Evolutionary conservation across 2,113 vertebrate genomes (phyloP), one percentile per base, ranked within the genome.

Genomic region (Cyphomyrus plagiostoma): DNA sequence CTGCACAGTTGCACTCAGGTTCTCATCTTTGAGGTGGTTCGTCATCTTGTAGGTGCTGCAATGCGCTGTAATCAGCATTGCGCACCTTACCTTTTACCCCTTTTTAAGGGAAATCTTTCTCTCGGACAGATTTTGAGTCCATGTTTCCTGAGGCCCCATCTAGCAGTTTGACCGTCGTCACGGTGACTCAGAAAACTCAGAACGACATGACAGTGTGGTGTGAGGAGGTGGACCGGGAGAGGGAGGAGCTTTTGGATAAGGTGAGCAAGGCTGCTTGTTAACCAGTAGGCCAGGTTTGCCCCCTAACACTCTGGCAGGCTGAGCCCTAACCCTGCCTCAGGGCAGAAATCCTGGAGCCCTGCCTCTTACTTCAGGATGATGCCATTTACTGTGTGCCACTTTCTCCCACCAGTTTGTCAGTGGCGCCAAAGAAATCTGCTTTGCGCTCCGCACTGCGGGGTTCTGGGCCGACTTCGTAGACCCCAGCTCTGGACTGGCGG

Each of bases 401-500:
- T 4, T 90, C 8, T 15, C 53, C 21, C 39, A 92, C 0, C 91
- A 99, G 98, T 99, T 99, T 90, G 93, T 99, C 80, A 95, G 82
- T 70, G 98, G 98, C 93, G 98, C 98, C 39, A 97, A 97, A 91
- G 97, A 98, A 93, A 98, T 99, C n/a, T 99, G 98, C 93, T 96
- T 91, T 1, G 97, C 97, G 13, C 94, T 99, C 83, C 96, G 93
- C 91, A 91, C 93, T 4, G 97, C 98, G 93, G 98, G 98, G 49
- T 99, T 97, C 80, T 99, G 98, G 98, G 98, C 98, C 3, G 98
- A 99, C 94, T 99, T 99, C 91, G 97, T 99, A 30, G 98, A 99
- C 62, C 98, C 98, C 0, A 96, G 97, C 13, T 99, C 98, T 84
- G 98, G 98, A 90, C 92, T 98, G 80, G 96, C 98, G 84, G 98